phyloP scores from a whole-genome alignment of 2,888 invertebrate species.

The Timema podura region DNA sequence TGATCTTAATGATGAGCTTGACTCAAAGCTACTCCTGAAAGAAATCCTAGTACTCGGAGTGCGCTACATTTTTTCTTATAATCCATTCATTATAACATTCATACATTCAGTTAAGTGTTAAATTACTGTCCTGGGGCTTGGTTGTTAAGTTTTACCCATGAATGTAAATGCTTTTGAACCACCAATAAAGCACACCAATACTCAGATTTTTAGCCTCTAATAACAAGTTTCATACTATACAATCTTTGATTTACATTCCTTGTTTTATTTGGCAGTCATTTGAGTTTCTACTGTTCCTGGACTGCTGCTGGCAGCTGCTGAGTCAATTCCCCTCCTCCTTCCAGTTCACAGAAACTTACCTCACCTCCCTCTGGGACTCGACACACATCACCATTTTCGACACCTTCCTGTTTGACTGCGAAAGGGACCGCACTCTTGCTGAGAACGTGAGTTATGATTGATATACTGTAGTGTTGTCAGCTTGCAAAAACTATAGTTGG shows the following conservation, averaged over 20 bases:
- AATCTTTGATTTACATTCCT: too few relatives aligned
- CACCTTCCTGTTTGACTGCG: slow-evolving; percentile 88
- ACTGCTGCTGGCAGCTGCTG: slow-evolving; percentile 88
- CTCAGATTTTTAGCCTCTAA: background rate
- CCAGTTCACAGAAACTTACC: slow-evolving; percentile 88
- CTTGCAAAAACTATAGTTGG: background rate
- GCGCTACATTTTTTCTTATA: background rate
- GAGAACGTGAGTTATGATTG: slow-evolving; percentile 49
- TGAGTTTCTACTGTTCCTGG: slow-evolving; percentile 84
- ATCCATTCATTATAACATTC: background rate
- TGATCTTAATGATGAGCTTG: too few relatives aligned
- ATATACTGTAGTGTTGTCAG: slow-evolving; percentile 9
- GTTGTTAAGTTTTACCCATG: too few relatives aligned
- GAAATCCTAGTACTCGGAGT: too few relatives aligned
- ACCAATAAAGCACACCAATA: background rate
- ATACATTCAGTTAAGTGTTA: too few relatives aligned
- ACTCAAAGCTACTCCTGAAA: too few relatives aligned
- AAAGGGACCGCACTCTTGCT: slow-evolving; percentile 68
- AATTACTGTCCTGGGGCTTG: too few relatives aligned
- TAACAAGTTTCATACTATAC: background rate
- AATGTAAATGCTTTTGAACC: too few relatives aligned
- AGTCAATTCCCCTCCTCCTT: slow-evolving; percentile 86
- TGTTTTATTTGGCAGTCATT: slow-evolving; percentile 60
- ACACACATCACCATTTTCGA: slow-evolving; percentile 85
- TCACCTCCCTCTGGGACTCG: slow-evolving; percentile 89